A percentile compares a stretch with the other conserved stretches of the same genome.
Evolutionary conservation across 2,113 vertebrate species (phyloP).

Genomic region (Hypanus sabinus): DNA sequence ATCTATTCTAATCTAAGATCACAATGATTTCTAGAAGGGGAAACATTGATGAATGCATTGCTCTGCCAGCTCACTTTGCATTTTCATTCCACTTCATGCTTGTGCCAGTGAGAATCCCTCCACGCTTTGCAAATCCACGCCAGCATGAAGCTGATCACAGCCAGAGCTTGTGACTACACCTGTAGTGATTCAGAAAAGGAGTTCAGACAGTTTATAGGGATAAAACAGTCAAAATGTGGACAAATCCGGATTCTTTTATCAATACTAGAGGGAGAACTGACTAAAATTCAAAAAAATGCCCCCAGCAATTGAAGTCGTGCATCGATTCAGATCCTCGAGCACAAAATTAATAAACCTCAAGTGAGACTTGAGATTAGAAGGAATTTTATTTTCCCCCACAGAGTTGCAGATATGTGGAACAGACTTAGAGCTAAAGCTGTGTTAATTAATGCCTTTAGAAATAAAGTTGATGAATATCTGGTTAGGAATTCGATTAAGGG

Average conservation of each 20-base stretch:
- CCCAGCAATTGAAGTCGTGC: slow-evolving; percentile 17
- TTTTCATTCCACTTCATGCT: not conserved
- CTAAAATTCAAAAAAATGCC: slow-evolving; percentile 21
- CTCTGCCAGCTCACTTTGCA: not conserved
- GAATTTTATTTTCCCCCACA: not conserved
- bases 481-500: not conserved
- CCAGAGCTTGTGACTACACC: not conserved
- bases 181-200: not conserved
- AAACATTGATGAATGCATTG: not conserved
- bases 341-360: slow-evolving; percentile 33
- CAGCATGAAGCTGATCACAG: not conserved
- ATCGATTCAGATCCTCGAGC: slow-evolving; percentile 23
- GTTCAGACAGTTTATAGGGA: not conserved
- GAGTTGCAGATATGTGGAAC: slow-evolving; percentile 5
- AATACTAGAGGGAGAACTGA: slow-evolving; percentile 9
- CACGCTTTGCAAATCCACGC: not conserved
- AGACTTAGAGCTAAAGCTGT: not conserved
- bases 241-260: slow-evolving; percentile 22
- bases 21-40: not conserved
- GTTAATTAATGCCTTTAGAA: slow-evolving; percentile 26
- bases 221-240: not conserved
- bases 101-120: not conserved
- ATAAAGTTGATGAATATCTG: slow-evolving; percentile 22
- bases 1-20: too few relatives aligned
- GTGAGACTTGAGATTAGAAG: slow-evolving; percentile 17